These are phyloP conservation scores for Saiga tatarica DNA, from an alignment of 2,113 vertebrate species.

Conservation along the genomic window DNA sequence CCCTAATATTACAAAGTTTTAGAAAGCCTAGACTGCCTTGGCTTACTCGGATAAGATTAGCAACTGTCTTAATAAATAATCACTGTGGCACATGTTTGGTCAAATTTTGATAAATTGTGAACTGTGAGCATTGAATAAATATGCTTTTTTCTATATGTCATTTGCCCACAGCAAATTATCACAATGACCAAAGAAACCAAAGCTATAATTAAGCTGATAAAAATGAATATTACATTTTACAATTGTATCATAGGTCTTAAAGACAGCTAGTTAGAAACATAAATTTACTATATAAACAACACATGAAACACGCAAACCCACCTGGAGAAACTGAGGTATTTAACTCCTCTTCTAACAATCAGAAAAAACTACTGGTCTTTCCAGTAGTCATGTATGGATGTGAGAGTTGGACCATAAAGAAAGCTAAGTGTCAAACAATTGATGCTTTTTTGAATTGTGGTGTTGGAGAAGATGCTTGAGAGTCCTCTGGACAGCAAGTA, in stretches of 20 bases:
- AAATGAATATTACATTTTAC: conserved; percentile 18
- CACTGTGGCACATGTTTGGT: not conserved
- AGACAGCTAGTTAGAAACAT: not conserved
- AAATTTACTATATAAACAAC: not conserved
- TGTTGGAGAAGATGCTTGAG: not conserved
- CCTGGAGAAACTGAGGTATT: not conserved
- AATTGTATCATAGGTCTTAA: not conserved
- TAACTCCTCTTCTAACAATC: not conserved
- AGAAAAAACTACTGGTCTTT: not conserved
- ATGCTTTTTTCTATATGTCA: not conserved
- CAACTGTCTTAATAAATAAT: not conserved
- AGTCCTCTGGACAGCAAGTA: not conserved
- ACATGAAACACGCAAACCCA: not conserved
- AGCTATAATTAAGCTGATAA: conserved; percentile 48
- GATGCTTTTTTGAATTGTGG: not conserved
- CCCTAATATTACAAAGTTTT: not conserved
- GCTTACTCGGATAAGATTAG: not conserved
- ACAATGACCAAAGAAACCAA: conserved; percentile 10
- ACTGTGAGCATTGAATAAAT: not conserved
- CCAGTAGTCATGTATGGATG: not conserved
- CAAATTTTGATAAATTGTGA: conserved; percentile 9
- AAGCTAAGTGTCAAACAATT: not conserved
- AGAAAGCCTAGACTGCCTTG: not conserved
- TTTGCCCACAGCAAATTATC: conserved; percentile 39
- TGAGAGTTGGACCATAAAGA: not conserved